Base-by-base conservation (phyloP, 2,797 vertebrate genomes). In the Neostethus bicornis region DNA sequence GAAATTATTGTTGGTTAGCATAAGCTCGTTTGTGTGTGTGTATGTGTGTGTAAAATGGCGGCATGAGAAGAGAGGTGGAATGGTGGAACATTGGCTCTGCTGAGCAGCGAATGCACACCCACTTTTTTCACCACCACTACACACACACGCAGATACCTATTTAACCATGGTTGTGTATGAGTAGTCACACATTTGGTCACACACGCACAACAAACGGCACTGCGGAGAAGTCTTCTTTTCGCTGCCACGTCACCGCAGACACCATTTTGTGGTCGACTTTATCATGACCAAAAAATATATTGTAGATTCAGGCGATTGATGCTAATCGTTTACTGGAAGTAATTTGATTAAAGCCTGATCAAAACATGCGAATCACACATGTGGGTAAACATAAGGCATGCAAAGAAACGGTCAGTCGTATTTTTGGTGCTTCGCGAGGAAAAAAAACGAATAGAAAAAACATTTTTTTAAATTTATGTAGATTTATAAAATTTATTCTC, bases 31-130 rank as follows among this genome's bases (percentile, higher is more conserved):
- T 29, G 28, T 10, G n/a, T 23, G 23, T 24, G 58, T 34, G 23
- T 24, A 23, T 52, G 12, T 48, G 14, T 70, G 49, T 84, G 42
- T 85, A 86, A 90, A 90, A 90, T 91, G 90, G 89, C 87, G 86
- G 84, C 84, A 19, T 16, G 42, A 52, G 65, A 73, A 71, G 44
- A 84, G 79, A 84, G 79, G 73, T 77, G 80, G 81, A 51, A 81
- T 81, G 79, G 81, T 75, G 85, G 83, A 85, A 83, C 61, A 60
- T 50, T 66, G 81, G 71, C 70, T 85, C 81, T 84, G 83, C 83
- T 85, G 81, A 68, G 71, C 64, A 71, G 79, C 66, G 69, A 81
- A 70, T 56, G 45, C 66, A 58, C 64, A 60, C 61, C 59, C 45
- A 50, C 62, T 50, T n/a, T 31, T 31, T 20, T 26, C 3, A 24